A percentile compares a stretch with the other conserved stretches of the same genome.
Conservation (phyloP, 2,797 vertebrate genomes). For the Fringilla coelebs region DNA sequence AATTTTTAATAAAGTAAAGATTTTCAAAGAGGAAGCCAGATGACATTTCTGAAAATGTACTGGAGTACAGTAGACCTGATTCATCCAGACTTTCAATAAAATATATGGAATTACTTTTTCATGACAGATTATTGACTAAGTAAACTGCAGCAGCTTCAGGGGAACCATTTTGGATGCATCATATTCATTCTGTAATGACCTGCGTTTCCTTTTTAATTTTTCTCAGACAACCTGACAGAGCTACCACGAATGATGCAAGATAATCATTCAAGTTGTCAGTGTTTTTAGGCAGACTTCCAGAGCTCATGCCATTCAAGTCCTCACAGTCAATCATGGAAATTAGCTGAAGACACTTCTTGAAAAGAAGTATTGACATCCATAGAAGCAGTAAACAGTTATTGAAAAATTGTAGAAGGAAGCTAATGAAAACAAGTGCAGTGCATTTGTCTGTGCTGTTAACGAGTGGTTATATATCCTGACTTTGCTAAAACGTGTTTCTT, state of each 20-base stretch:
- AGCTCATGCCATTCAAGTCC: not conserved
- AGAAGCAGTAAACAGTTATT: not conserved
- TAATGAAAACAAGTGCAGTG: not conserved
- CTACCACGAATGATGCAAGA: not conserved
- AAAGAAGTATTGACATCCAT: not conserved
- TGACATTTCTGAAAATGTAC: not conserved
- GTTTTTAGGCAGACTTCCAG: not conserved
- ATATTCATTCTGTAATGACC: not conserved
- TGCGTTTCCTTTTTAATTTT: not conserved
- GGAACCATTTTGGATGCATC: not conserved
- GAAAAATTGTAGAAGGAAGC: not conserved
- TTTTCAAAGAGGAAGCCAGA: not conserved
- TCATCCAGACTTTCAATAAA: not conserved
- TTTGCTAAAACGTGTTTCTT: not conserved
- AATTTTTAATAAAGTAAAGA: not conserved
- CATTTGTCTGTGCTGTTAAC: not conserved
- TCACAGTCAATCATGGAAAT: not conserved
- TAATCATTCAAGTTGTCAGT: not conserved
- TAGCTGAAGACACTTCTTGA: not conserved
- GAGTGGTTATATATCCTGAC: not conserved
- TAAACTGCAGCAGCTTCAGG: not conserved
- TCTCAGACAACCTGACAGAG: not conserved
- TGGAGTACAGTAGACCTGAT: not conserved
- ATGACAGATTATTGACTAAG: not conserved
- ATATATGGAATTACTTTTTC: not conserved